phyloP scores from a whole-genome alignment of 2,113 vertebrate genomes.

The Crocuta crocuta region DNA sequence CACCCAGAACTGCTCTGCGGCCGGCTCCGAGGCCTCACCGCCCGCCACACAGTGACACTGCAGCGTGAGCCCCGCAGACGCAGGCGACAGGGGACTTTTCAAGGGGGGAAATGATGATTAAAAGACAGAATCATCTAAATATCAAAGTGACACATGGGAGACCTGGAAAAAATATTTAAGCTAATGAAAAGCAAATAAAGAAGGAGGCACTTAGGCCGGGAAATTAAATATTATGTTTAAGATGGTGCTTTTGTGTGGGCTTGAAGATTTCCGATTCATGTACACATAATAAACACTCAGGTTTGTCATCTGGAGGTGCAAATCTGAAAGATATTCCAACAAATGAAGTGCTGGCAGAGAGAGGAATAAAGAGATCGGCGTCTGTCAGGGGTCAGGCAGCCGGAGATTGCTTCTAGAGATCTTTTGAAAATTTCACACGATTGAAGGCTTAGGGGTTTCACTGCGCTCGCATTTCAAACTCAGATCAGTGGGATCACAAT shows the following conservation, averaged over 20 bases:
- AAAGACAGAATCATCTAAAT: constrained; percentile 86
- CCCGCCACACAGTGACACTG: background rate
- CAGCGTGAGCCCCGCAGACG: background rate
- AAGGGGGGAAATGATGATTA: constrained; percentile 76
- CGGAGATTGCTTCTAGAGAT: constrained; percentile 98
- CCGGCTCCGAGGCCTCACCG: background rate
- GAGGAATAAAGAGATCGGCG: constrained; percentile 95
- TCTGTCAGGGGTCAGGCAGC: constrained; percentile 97
- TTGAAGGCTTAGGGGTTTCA: constrained; percentile 97
- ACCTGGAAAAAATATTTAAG: constrained; percentile 82
- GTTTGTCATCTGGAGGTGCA: constrained; percentile 95
- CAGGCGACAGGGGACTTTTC: background rate
- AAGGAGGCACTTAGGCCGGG: constrained; percentile 81
- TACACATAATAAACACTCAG: constrained; percentile 94
- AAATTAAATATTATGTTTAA: constrained; percentile 89
- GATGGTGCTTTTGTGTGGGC: constrained; percentile 86
- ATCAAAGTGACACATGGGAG: constrained; percentile 84
- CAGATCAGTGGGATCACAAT: constrained; percentile 96
- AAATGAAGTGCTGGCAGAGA: constrained; percentile 96
- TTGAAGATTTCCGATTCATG: constrained; percentile 90
- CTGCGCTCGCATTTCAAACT: constrained; percentile 96
- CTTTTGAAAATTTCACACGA: constrained; percentile 99
- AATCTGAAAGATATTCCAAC: constrained; percentile 96
- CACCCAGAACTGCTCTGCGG: background rate
- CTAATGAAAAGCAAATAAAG: constrained; percentile 88